phyloP scores from a whole-genome alignment of 2,113 vertebrate genomes.

The Malurus elegans region DNA sequence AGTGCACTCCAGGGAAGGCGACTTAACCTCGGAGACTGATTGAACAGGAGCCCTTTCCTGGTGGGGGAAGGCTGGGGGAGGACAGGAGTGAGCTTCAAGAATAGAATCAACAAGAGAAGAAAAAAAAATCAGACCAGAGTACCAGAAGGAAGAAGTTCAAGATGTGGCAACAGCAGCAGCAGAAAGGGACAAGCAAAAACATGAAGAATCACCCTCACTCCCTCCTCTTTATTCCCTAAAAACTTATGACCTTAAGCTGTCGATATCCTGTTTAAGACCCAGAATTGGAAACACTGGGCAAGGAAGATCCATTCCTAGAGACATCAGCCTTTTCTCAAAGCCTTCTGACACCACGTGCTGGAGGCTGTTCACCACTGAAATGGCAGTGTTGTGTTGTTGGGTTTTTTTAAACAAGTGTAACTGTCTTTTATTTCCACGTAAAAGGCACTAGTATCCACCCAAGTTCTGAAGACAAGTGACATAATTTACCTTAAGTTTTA shows the following conservation, averaged over 20 bases:
- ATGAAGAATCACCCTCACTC: not conserved
- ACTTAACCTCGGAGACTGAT: not conserved
- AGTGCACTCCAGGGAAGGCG: not conserved
- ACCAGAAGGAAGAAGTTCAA: not conserved
- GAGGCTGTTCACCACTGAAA: slow-evolving; percentile 60
- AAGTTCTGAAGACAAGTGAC: slow-evolving; percentile 57
- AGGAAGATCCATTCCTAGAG: not conserved
- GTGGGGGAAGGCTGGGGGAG: not conserved
- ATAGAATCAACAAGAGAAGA: not conserved
- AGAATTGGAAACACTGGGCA: slow-evolving; percentile 22
- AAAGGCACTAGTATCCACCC: slow-evolving; percentile 74
- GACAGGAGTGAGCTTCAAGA: slow-evolving; percentile 3
- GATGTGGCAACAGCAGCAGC: slow-evolving; percentile 13
- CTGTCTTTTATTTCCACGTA: slow-evolving; percentile 62
- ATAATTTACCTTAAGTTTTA: slow-evolving; percentile 71
- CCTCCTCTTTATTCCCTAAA: not conserved
- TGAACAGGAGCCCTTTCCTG: slow-evolving; percentile 33
- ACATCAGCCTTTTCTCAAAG: not conserved
- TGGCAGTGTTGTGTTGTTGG: not conserved
- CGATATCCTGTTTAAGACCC: not conserved
- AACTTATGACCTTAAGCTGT: not conserved
- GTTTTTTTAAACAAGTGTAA: slow-evolving; percentile 25
- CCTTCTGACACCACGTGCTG: slow-evolving; percentile 21
- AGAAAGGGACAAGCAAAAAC: slow-evolving; percentile 9
- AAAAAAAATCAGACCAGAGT: not conserved